A percentile compares a stretch with the other conserved stretches of the same genome.
These are phyloP conservation scores for Sepiola atlantica DNA, from an alignment of 2,888 invertebrate genomes.

Conservation along the genomic window DNA sequence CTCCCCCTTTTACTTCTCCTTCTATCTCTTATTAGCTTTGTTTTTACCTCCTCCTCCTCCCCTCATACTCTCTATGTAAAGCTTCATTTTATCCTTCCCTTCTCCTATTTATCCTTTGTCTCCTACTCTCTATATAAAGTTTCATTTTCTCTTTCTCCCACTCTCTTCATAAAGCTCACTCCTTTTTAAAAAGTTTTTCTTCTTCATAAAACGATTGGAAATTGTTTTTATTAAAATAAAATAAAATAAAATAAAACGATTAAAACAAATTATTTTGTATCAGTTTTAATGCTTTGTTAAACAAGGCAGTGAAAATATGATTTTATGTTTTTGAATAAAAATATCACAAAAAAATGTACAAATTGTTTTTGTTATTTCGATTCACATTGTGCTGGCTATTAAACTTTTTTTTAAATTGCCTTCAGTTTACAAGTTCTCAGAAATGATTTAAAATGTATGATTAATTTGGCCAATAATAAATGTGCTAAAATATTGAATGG, in stretches of 20 bases:
- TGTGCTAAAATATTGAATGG: too few relatives aligned
- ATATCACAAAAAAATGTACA: neutral
- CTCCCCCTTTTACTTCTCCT: neutral
- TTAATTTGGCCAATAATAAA: too few relatives aligned
- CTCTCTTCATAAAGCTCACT: neutral
- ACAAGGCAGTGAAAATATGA: neutral
- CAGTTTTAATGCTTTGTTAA: neutral
- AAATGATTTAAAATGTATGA: too few relatives aligned
- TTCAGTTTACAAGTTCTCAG: too few relatives aligned
- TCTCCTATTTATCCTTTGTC: neutral
- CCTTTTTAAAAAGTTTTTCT: neutral
- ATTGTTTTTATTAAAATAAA: neutral
- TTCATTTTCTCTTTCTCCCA: neutral
- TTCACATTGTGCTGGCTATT: neutral
- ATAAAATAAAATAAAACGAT: too few relatives aligned
- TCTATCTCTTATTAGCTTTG: too few relatives aligned
- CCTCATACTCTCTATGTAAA: too few relatives aligned
- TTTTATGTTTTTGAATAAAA: slow-evolving; percentile 16
- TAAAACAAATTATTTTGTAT: neutral
- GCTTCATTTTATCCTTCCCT: neutral
- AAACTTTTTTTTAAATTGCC: too few relatives aligned
- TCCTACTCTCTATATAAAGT: neutral
- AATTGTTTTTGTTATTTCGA: neutral
- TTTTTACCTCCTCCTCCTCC: neutral
- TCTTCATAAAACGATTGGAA: neutral